Evolutionary conservation across 2,888 invertebrate genomes (phyloP).

Genomic region (Athripsodes cinereus): DNA sequence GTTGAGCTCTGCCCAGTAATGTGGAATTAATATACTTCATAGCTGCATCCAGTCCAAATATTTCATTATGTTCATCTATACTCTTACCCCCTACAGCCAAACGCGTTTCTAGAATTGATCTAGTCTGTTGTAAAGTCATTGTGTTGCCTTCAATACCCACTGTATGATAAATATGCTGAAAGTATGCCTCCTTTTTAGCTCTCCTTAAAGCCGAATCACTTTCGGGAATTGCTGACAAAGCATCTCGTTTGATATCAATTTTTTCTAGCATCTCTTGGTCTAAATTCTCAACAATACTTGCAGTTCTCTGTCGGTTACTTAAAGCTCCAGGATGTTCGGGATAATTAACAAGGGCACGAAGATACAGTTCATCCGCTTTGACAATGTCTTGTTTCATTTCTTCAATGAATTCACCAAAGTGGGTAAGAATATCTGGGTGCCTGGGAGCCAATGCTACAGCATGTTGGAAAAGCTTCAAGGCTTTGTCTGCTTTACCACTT

Average conservation of each 20-base stretch:
- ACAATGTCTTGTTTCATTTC: constrained; percentile 77
- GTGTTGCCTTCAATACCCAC: constrained; percentile 98
- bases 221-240: constrained; percentile 75
- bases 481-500: constrained; percentile 78
- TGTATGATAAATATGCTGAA: constrained; percentile 93
- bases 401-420: constrained; percentile 91
- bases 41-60: constrained; percentile 88
- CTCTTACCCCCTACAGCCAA: constrained; percentile 76
- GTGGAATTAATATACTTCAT: constrained; percentile 88
- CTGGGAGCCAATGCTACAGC: constrained; percentile 86
- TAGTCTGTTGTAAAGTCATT: constrained; percentile 86
- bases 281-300: constrained; percentile 82
- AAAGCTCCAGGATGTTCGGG: constrained; percentile 79
- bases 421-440: constrained; percentile 86
- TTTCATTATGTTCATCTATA: constrained; percentile 95
- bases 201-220: constrained; percentile 72
- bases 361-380: constrained; percentile 86
- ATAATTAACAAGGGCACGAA: constrained; percentile 73
- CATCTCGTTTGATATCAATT: constrained; percentile 80
- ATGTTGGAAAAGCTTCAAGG: constrained; percentile 81
- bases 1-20: constrained; percentile 68
- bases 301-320: constrained; percentile 75
- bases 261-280: constrained; percentile 72
- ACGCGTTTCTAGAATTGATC: constrained; percentile 86
- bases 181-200: constrained; percentile 92